phyloP scores from a whole-genome alignment of 2,113 vertebrate genomes.

The Stegastes partitus region DNA sequence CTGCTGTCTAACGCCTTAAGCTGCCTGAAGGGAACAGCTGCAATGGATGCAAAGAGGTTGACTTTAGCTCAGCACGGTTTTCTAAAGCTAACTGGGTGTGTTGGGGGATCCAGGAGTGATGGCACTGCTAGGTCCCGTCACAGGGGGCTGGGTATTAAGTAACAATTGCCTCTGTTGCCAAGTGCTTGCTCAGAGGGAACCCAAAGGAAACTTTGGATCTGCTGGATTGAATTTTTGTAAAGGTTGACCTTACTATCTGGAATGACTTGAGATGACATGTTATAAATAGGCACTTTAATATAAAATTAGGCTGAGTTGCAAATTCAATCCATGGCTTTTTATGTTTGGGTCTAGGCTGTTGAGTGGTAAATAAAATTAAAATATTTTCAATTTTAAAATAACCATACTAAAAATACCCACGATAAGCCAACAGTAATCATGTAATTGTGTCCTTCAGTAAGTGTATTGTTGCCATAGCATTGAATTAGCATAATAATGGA shows the following conservation, averaged over 20 bases:
- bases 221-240: too few species aligned
- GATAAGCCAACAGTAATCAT: background rate
- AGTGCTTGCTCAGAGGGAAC: too few species aligned
- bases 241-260: too few species aligned
- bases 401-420: background rate
- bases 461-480: background rate
- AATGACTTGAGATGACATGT: too few species aligned
- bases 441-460: background rate
- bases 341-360: background rate
- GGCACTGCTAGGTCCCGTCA: background rate
- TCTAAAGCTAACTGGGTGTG: slow-evolving; percentile 49
- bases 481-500: background rate
- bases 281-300: too few species aligned
- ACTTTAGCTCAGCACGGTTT: slow-evolving; percentile 54
- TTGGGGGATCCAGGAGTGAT: slow-evolving; percentile 11
- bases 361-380: background rate
- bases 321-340: background rate
- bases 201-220: too few species aligned
- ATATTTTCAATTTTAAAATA: background rate
- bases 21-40: slow-evolving; percentile 57
- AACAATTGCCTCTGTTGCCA: background rate
- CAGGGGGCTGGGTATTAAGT: background rate
- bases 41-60: slow-evolving; percentile 42
- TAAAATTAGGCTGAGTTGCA: too few species aligned
- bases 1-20: slow-evolving; percentile 48